phyloP scores from a whole-genome alignment of 2,888 invertebrate genomes.

The Macrostomum cliftonense region DNA sequence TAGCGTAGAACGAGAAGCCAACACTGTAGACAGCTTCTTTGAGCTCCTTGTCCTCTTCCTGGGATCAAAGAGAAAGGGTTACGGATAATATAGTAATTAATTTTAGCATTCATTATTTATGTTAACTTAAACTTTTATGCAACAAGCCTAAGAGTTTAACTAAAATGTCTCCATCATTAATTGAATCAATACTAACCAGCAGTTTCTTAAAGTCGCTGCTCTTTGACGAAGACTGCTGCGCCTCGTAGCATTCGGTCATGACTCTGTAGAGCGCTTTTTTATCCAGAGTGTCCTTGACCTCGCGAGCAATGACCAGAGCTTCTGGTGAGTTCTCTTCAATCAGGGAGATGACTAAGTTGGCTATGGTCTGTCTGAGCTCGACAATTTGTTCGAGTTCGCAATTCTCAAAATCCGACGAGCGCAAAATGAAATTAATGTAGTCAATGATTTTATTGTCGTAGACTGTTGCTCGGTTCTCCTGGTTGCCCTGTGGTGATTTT shows the following conservation, averaged over 20 bases:
- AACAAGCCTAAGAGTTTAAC: too few relatives aligned
- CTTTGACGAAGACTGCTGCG: too few relatives aligned
- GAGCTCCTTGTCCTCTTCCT: constrained; percentile 19
- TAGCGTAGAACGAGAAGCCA: constrained; percentile 31
- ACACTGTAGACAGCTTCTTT: constrained; percentile 26
- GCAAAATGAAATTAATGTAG: constrained; percentile 36
- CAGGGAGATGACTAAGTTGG: constrained; percentile 28
- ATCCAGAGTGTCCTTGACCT: constrained; percentile 36
- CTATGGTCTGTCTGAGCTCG: constrained; percentile 25
- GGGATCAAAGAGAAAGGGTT: too few relatives aligned
- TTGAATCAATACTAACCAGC: too few relatives aligned
- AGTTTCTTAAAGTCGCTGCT: too few relatives aligned
- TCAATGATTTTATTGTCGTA: constrained; percentile 36
- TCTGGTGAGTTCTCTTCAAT: constrained; percentile 36
- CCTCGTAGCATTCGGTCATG: constrained; percentile 32
- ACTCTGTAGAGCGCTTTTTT: constrained; percentile 30
- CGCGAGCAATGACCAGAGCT: constrained; percentile 29
- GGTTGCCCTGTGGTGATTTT: constrained; percentile 26
- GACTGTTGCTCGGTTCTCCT: constrained; percentile 32
- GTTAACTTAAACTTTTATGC: too few relatives aligned
- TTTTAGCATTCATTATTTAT: too few relatives aligned
- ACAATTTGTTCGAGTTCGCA: constrained; percentile 29
- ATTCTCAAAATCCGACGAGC: constrained; percentile 28
- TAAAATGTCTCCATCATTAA: too few relatives aligned
- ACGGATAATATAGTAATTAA: too few relatives aligned